These are phyloP conservation scores for Eudyptes chrysolophus DNA, from an alignment of 2,113 vertebrate genomes.

Conservation along the genomic window DNA sequence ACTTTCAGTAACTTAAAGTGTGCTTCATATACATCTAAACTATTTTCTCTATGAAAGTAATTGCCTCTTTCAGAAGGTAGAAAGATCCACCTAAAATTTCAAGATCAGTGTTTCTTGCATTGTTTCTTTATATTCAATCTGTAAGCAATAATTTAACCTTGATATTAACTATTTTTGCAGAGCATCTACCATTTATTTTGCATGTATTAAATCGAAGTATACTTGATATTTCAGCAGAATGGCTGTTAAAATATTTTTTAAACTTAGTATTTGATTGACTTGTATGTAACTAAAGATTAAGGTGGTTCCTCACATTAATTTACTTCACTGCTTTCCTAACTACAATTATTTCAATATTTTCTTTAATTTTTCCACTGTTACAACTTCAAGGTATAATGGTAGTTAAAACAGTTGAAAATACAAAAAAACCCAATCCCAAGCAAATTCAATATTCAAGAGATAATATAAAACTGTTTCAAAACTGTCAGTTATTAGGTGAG, in stretches of 20 bases:
- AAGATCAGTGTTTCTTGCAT: background rate
- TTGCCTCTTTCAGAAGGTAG: background rate
- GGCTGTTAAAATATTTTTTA: background rate
- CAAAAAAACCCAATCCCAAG: background rate
- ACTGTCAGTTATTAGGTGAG: background rate
- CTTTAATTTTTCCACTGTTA: background rate
- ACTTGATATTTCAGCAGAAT: background rate
- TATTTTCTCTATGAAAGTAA: background rate
- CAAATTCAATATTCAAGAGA: background rate
- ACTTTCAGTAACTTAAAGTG: background rate
- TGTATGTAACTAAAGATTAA: background rate
- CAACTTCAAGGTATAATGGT: background rate
- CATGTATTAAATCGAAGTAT: background rate
- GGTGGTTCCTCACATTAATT: background rate
- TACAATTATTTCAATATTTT: background rate
- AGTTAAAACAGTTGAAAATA: background rate
- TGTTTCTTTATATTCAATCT: background rate
- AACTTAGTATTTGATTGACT: background rate
- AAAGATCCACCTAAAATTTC: background rate
- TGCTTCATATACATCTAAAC: background rate
- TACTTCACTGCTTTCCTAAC: background rate
- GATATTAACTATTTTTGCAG: background rate
- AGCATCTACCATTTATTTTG: background rate
- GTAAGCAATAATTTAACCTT: background rate
- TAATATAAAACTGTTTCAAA: background rate